Evolutionary conservation across 2,113 vertebrate species (phyloP).

Genomic region (Chaetops frenatus): DNA sequence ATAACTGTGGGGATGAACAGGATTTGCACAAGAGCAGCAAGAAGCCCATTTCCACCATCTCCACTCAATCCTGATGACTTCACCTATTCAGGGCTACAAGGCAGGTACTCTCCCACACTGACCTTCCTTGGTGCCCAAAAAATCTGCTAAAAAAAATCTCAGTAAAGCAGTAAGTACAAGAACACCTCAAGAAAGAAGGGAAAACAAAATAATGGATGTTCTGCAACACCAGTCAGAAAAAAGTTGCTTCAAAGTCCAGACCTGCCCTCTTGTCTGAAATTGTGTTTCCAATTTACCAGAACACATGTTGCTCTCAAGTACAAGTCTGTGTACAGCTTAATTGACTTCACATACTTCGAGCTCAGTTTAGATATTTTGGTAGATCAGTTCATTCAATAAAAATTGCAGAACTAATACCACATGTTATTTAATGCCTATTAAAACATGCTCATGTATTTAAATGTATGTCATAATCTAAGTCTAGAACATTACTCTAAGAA

Average conservation of each 20-base stretch:
- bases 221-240: neutral
- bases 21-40: neutral
- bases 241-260: neutral
- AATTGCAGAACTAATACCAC: neutral
- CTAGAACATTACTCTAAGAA: neutral
- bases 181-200: neutral
- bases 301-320: neutral
- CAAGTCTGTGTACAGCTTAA: neutral
- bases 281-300: neutral
- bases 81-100: fast-evolving
- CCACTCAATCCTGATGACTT: neutral
- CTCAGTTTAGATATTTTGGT: neutral
- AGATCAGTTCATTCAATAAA: neutral
- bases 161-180: neutral
- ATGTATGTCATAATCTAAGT: neutral
- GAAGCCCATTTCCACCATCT: neutral
- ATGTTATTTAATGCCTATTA: neutral
- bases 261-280: neutral
- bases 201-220: neutral
- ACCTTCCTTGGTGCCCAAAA: neutral
- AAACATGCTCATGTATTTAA: neutral
- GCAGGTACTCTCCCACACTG: neutral
- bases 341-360: neutral
- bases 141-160: neutral
- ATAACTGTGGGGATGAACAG: neutral